These are phyloP conservation scores for Phyllopteryx taeniolatus DNA, from an alignment of 2,113 vertebrate species.

Conservation along the genomic window DNA sequence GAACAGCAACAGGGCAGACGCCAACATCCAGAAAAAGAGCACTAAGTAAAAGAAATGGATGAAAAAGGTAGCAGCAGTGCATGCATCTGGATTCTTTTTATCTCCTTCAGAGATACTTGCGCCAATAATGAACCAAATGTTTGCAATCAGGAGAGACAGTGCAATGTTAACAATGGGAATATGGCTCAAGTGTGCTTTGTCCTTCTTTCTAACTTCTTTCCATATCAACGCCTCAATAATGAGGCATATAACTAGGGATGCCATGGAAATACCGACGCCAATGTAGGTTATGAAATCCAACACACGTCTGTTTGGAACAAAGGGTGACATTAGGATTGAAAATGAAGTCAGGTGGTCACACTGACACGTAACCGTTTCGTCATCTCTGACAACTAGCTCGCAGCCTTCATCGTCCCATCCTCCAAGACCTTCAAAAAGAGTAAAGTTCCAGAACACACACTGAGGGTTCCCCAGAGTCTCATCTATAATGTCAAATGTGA, in stretches of 20 bases:
- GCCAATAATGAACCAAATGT: constrained; percentile 68
- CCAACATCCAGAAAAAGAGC: constrained; percentile 87
- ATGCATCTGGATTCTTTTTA: constrained; percentile 4
- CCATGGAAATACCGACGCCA: constrained; percentile 79
- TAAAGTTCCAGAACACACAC: constrained; percentile 81
- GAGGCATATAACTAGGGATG: constrained; percentile 77
- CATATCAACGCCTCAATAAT: constrained; percentile 75
- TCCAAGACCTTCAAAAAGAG: constrained; percentile 40
- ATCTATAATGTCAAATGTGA: constrained; percentile 72
- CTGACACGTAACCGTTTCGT: constrained; percentile 60
- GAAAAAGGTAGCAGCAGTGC: constrained; percentile 72
- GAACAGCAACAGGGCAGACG: constrained; percentile 76
- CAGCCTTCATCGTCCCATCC: constrained; percentile 72
- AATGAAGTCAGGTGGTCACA: constrained; percentile 86
- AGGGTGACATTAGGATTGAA: constrained; percentile 85
- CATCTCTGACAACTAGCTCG: fast-evolving
- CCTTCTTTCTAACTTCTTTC: constrained; percentile 70
- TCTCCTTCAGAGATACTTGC: constrained; percentile 1
- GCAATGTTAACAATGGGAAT: constrained; percentile 70
- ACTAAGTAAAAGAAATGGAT: constrained; percentile 76
- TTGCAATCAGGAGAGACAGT: constrained; percentile 54
- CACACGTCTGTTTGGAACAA: fast-evolving
- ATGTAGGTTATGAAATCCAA: constrained; percentile 69
- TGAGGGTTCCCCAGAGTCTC: constrained; percentile 31
- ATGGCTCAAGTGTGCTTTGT: constrained; percentile 77